Conservation (phyloP, 2,888 invertebrate species). For the Apodemia mormo region DNA sequence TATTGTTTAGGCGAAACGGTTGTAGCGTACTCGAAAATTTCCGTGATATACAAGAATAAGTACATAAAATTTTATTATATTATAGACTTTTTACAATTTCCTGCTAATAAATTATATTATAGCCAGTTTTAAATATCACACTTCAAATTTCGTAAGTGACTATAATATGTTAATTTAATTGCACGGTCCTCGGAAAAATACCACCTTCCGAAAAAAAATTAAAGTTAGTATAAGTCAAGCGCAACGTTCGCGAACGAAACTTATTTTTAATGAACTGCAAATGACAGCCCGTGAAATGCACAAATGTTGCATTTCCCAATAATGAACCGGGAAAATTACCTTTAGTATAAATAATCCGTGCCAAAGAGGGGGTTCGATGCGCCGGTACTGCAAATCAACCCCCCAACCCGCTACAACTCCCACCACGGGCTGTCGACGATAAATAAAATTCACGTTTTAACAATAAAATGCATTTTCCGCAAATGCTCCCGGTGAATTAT, state of each 20-base stretch:
- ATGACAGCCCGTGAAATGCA: constrained; percentile 70
- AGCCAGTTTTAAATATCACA: no score
- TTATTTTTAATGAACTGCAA: constrained; percentile 75
- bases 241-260: constrained; percentile 36
- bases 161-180: no score
- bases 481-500: constrained; percentile 80
- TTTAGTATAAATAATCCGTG: constrained; percentile 80
- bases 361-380: constrained; percentile 78
- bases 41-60: no score
- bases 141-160: no score
- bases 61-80: no score
- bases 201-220: no score
- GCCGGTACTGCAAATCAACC: constrained; percentile 77
- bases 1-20: no score
- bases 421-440: constrained; percentile 75
- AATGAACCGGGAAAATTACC: constrained; percentile 79
- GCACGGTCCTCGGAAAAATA: no score
- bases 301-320: constrained; percentile 78
- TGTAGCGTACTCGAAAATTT: no score
- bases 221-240: constrained; percentile 11
- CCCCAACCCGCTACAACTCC: constrained; percentile 49
- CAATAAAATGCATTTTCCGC: constrained; percentile 83
- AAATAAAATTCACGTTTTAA: constrained; percentile 83
- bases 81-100: no score
- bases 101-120: no score